Percentiles rank a stretch among this genome's conserved stretches.
Conservation (phyloP, 2,888 invertebrate species). For the Rugalucina vietnamica region DNA sequence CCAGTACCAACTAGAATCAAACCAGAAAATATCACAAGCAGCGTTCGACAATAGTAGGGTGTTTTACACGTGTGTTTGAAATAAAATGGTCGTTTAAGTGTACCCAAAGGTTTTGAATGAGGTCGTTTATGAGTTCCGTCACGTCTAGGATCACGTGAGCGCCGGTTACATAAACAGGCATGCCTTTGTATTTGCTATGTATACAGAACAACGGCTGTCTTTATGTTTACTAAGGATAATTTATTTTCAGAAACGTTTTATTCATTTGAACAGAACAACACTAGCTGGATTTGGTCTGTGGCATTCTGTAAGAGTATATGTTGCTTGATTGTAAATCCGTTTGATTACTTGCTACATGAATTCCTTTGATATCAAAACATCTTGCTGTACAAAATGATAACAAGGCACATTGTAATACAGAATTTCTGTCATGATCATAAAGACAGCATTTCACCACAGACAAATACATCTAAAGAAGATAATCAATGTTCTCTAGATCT, state of each 20-base stretch:
- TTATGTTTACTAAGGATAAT: no score
- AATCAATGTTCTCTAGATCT: background rate
- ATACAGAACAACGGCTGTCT: no score
- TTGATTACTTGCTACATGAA: no score
- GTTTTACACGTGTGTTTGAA: slow-evolving; percentile 61
- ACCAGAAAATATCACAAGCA: slow-evolving; percentile 58
- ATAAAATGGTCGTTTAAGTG: slow-evolving; percentile 55
- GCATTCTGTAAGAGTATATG: no score
- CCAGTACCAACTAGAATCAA: slow-evolving; percentile 61
- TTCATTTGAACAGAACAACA: no score
- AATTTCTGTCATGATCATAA: background rate
- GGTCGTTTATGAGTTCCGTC: slow-evolving; percentile 47
- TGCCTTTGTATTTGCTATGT: no score
- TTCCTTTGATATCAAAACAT: no score
- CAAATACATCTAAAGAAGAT: background rate
- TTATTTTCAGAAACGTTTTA: no score
- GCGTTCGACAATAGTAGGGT: slow-evolving; percentile 64
- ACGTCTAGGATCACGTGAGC: slow-evolving; percentile 66
- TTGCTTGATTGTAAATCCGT: no score
- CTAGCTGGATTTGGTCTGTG: no score
- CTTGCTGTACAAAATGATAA: background rate
- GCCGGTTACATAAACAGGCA: slow-evolving; percentile 68
- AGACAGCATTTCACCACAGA: background rate
- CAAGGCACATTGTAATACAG: background rate
- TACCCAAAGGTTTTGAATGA: slow-evolving; percentile 29